Evolutionary conservation across 2,113 vertebrate genomes (phyloP), one percentile per base, ranked within the genome.

Genomic region (Clarias batrachus): DNA sequence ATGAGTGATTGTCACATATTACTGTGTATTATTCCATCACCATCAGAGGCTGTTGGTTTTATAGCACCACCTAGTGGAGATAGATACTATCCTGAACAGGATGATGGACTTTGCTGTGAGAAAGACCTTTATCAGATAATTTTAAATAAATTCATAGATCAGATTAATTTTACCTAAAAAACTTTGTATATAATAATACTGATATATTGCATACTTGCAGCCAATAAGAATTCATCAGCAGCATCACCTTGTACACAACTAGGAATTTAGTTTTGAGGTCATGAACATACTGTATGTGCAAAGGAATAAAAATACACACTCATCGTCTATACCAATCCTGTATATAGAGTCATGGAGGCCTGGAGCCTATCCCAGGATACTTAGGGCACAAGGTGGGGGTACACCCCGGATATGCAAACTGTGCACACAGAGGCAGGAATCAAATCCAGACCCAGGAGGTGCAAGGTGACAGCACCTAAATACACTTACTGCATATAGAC

Each of bases 41-140:
- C 30, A 19, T 71, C 16, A 77, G 41, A 27, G 2, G 9, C 19
- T 54, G 8, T 21, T 54, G 54, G 17, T 17, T 82, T 82, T 25
- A 59, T 77, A 21, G 66, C 52, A 1, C 89, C 86, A 82, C 57
- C 86, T 89, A 84, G 57, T 83, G 86, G 80, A 76, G 30, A 27
- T 5, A 56, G 1, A 37, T 21, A 12, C 5, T 23, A 21, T 74
- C 54, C 30, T n/a, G 30, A 73, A 10, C 79, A 41, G 25, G 65
- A 10, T 27, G 63, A n/a, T 27, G 16, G 4, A 54, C 27, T 41
- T 4, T 19, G 17, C 19, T 41, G 5, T 41, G 16, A 41, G 12
- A 25, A 74, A 23, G 3, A 52, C 37, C 16, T 14, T 4, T 11
- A 25, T 25, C 37, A 74, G 3, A 71, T 37, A 8, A 33, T 9